Percentiles rank a stretch among this genome's conserved stretches.
These are phyloP conservation scores for Epirrhoe alternata DNA, from an alignment of 2,888 invertebrate species.

Conservation along the genomic window DNA sequence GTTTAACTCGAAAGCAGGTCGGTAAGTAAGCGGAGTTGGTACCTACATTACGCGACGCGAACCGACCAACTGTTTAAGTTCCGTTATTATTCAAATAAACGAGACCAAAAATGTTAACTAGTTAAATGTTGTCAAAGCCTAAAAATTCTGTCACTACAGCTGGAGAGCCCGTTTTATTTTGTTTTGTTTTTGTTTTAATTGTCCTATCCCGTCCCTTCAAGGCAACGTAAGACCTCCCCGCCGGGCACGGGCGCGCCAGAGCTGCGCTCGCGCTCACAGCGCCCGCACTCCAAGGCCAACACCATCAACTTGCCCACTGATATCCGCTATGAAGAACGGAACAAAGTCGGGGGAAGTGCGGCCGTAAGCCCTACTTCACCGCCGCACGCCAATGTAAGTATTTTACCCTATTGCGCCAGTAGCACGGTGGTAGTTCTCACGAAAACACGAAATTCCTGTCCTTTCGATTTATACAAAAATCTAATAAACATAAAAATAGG, in stretches of 20 bases:
- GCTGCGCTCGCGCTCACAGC: constrained; percentile 68
- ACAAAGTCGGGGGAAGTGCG: constrained; percentile 58
- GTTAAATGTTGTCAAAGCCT: not conserved
- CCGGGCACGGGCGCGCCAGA: constrained; percentile 69
- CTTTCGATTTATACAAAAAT: too few relatives aligned
- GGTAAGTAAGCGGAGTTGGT: too few relatives aligned
- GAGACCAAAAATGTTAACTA: too few relatives aligned
- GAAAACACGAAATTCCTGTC: too few relatives aligned
- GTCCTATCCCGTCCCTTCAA: constrained; percentile 65
- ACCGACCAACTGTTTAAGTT: too few relatives aligned
- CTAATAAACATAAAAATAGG: too few relatives aligned
- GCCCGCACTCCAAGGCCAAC: constrained; percentile 83
- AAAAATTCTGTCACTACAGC: constrained; percentile 47
- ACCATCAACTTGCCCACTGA: constrained; percentile 86
- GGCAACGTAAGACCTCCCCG: constrained; percentile 74
- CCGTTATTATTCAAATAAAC: too few relatives aligned
- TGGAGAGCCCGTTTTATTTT: constrained; percentile 63
- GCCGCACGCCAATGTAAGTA: constrained; percentile 76
- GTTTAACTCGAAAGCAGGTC: too few relatives aligned
- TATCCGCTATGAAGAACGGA: constrained; percentile 64
- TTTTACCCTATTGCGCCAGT: not conserved
- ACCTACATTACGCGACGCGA: too few relatives aligned
- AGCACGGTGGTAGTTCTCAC: too few relatives aligned
- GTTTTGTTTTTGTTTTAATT: constrained; percentile 58
- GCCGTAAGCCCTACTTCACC: constrained; percentile 74